Evolutionary conservation across 2,113 vertebrate species (phyloP), one percentile per base, ranked within the genome.

Genomic region (Scortum barcoo): DNA sequence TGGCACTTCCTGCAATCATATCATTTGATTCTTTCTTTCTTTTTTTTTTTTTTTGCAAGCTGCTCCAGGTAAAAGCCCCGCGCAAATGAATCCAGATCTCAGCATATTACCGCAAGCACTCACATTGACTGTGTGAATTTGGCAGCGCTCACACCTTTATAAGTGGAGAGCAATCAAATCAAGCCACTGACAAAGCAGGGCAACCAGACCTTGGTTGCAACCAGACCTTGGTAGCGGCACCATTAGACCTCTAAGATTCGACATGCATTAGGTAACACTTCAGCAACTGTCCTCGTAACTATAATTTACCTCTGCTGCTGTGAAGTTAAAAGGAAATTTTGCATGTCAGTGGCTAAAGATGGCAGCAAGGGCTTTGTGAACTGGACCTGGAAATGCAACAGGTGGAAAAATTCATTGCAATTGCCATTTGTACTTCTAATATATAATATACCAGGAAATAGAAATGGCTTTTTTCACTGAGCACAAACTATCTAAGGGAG

Each of bases 41-140:
- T n/a, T n/a, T n/a, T n/a, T n/a, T n/a, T n/a, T n/a, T n/a, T n/a
- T 38, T 63, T 7, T 53, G 13, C 4, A 10, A 51, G 56, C 57
- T 50, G 51, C 54, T 84, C 46, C 0, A 63, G 61, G 65, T 84
- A 79, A 91, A 88, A 84, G 88, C 85, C 67, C 70, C 40, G 54
- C 38, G 86, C 80, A 82, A 81, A 78, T 86, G 72, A 86, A 82
- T 72, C 26, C 70, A 40, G 50, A 85, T 76, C 50, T 28, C 66
- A 30, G 81, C 14, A 6, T 36, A 76, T 86, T 83, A 85, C 67
- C 19, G 40, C 65, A 12, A 33, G 74, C 75, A 91, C 60, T 89
- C 28, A 58, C 16, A 69, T 42, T 56, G 58, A 48, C 54, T 14
- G 66, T 50, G 67, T 58, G 44, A 63, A 72, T 84, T 60, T 76